phyloP scores from a whole-genome alignment of 2,797 vertebrate species.

The Buphagus erythrorhynchus region DNA sequence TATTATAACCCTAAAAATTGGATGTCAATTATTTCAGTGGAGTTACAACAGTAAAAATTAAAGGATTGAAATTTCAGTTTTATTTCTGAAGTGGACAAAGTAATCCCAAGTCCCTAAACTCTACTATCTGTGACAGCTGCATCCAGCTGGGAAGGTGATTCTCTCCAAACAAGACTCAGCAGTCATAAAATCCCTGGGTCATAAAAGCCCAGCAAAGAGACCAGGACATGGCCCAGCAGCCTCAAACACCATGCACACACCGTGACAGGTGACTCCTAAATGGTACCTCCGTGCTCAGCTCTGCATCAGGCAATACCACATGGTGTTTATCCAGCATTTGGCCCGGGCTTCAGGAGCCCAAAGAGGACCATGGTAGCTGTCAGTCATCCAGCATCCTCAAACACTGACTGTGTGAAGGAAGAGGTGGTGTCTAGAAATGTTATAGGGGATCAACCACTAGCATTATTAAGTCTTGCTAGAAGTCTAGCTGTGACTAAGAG shows the following conservation, averaged over 20 bases:
- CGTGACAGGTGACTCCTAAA: neutral
- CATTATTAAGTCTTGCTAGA: neutral
- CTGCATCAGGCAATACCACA: fast-evolving
- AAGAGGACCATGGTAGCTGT: neutral
- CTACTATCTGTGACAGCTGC: neutral
- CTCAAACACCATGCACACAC: neutral
- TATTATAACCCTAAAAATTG: neutral
- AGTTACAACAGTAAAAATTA: neutral
- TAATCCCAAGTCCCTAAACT: neutral
- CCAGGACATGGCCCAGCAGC: neutral
- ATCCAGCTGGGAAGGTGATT: neutral
- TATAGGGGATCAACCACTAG: neutral
- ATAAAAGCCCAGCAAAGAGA: neutral
- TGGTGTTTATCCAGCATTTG: neutral
- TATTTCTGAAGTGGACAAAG: neutral
- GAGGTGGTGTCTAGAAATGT: neutral
- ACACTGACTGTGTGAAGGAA: neutral
- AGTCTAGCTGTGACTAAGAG: neutral
- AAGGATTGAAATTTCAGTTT: neutral
- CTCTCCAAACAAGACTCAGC: neutral
- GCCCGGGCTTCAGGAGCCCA: neutral
- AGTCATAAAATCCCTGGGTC: neutral
- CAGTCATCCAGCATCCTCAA: neutral
- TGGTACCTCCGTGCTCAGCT: neutral
- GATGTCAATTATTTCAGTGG: neutral